phyloP scores from a whole-genome alignment of 2,888 invertebrate genomes.

The Tanytarsus gracilentus region DNA sequence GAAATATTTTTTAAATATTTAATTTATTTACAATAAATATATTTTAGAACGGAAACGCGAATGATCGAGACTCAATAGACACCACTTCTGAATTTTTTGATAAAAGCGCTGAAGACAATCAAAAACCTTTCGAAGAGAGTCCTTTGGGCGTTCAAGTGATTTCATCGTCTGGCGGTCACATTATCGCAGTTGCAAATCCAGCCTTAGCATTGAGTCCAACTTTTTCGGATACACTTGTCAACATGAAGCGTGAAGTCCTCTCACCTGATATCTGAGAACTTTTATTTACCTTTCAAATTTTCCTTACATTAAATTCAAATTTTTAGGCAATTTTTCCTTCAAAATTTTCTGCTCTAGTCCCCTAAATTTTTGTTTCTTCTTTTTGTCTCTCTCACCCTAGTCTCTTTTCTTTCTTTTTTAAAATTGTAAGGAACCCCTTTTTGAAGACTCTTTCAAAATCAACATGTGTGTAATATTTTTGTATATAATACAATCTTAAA shows the following conservation, averaged over 20 bases:
- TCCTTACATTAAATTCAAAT: not conserved
- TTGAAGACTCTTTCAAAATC: not conserved
- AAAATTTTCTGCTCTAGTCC: conserved; percentile 20
- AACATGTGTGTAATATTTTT: conserved; percentile 1
- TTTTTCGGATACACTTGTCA: conserved; percentile 37
- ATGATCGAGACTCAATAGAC: conserved; percentile 14
- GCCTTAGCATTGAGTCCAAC: conserved; percentile 58
- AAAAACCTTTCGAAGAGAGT: conserved; percentile 25
- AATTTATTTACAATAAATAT: conserved; percentile 29
- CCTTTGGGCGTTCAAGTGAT: conserved; percentile 58
- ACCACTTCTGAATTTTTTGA: conserved; percentile 14
- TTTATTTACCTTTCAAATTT: not conserved
- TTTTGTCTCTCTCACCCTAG: conserved; percentile 6
- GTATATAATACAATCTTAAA: no score
- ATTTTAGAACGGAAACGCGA: conserved; percentile 5
- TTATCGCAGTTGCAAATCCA: conserved; percentile 83
- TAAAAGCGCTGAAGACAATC: conserved; percentile 1
- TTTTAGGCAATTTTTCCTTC: conserved; percentile 11
- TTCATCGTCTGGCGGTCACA: conserved; percentile 74
- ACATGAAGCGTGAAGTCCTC: conserved; percentile 39
- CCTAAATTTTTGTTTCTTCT: not conserved
- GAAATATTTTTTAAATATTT: conserved; percentile 31
- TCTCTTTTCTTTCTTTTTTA: not conserved
- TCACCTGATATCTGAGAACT: conserved; percentile 38
- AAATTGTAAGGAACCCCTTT: not conserved